Percentiles rank a stretch among this genome's conserved stretches.
phyloP scores from a whole-genome alignment of 2,113 vertebrate species.

The Silurus glanis region DNA sequence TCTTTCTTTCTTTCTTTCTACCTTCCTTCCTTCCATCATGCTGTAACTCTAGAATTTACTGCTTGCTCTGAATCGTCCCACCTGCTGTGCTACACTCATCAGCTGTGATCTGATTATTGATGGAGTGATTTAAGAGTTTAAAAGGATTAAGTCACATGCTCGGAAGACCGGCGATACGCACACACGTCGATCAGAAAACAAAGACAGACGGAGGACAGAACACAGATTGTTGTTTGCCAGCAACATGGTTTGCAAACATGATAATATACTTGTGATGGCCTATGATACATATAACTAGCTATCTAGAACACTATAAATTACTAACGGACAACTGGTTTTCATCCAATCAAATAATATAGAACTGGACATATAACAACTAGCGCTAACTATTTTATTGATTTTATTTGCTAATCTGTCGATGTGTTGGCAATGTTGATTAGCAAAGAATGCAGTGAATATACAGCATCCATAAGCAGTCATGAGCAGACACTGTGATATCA shows the following conservation, averaged over 20 bases:
- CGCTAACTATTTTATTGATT: neutral
- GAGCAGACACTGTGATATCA: constrained; percentile 66
- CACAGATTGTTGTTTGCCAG: neutral
- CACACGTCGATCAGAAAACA: neutral
- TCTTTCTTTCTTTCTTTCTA: no score
- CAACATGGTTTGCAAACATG: neutral
- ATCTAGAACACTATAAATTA: neutral
- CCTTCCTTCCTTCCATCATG: neutral
- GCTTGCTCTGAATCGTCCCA: neutral
- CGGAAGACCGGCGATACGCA: neutral
- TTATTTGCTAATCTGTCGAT: no score
- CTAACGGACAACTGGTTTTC: neutral
- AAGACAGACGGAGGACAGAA: neutral
- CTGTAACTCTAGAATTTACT: neutral
- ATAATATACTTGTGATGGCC: neutral
- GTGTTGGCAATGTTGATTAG: neutral
- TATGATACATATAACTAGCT: neutral
- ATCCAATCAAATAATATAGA: neutral
- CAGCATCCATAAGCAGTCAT: neutral
- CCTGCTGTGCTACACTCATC: neutral
- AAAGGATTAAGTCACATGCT: neutral
- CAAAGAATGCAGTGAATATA: neutral
- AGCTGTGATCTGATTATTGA: neutral
- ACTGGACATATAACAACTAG: neutral
- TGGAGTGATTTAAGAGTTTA: neutral